Evolutionary conservation across 2,113 vertebrate species (phyloP).

Genomic region (Donacobius atricapilla): DNA sequence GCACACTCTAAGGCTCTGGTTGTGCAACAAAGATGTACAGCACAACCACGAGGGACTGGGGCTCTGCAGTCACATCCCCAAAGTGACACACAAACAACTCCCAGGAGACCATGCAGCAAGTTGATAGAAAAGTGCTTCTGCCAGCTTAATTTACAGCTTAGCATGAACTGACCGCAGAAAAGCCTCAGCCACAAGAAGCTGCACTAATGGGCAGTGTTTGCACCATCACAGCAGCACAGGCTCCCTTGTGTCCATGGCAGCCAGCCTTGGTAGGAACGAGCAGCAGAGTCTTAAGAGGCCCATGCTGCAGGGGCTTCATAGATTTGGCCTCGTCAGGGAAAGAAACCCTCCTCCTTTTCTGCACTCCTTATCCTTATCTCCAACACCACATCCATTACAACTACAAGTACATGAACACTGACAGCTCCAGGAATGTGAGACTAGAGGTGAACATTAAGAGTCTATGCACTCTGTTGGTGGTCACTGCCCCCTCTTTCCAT

Average conservation of each 20-base stretch:
- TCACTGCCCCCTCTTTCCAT: neutral
- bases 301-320: fast-evolving
- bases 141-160: neutral
- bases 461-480: neutral
- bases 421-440: neutral
- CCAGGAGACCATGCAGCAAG: neutral
- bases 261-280: neutral
- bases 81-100: neutral
- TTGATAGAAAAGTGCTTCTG: neutral
- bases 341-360: neutral
- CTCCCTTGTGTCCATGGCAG: neutral
- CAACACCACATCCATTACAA: neutral
- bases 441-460: neutral
- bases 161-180: neutral
- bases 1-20: neutral
- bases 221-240: neutral
- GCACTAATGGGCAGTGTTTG: neutral
- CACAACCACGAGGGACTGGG: neutral
- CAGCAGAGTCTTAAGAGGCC: neutral
- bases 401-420: neutral
- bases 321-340: neutral
- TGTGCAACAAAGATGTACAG: neutral
- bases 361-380: neutral
- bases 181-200: neutral
- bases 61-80: neutral